Base-by-base conservation (phyloP, 53 echinoderm and acorn worm genomes). In the Paracentrotus lividus region DNA sequence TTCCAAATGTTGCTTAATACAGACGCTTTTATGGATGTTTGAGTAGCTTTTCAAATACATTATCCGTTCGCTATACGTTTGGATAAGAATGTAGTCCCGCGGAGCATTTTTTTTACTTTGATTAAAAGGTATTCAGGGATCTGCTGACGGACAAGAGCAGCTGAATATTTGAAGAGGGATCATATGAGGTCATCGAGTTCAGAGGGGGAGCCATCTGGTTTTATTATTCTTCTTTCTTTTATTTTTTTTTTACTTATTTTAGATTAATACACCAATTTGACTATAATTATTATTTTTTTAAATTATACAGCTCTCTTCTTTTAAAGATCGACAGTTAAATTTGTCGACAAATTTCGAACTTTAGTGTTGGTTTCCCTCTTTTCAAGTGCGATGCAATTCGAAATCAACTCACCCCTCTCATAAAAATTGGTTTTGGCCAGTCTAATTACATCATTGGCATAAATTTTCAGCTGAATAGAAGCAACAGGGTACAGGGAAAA, bases 81-180 rank as follows among this genome's bases (percentile, higher is more conserved):
- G 76, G 81, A 24, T 26, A 32, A 56, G 33, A 90, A 72, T 42
- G 53, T 90, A 90, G 90, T 90, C 29, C 90, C 69, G 90, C 90
- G 90, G 47, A 90, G 51, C 31, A 52, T 72, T 90, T 51, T 72
- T 14, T 51, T 72, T 14, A 58, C 72, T 69, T 90, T 90, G 69
- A 90, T 89, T 89, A 89, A 89, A 60, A 89, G 43, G 60, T 32
- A 29, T 49, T 21, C 12, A 90, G 68, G 34, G 5, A 49, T 90
- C 90, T 51, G 75, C 47, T 81, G 90, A 90, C 24, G 53, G 45
- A 72, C 52, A 72, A 52, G 75, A 75, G 27, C 90, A 90, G 90
- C 69, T 90, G 90, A 45, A 69, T 90, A 69, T 89, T 72, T 49
- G 90, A 49, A 90, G 72, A 5, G 90, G 90, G 90, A 67, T 90